These are phyloP conservation scores for Daubentonia madagascariensis DNA, from an alignment of 2,113 vertebrate genomes.

Conservation along the genomic window DNA sequence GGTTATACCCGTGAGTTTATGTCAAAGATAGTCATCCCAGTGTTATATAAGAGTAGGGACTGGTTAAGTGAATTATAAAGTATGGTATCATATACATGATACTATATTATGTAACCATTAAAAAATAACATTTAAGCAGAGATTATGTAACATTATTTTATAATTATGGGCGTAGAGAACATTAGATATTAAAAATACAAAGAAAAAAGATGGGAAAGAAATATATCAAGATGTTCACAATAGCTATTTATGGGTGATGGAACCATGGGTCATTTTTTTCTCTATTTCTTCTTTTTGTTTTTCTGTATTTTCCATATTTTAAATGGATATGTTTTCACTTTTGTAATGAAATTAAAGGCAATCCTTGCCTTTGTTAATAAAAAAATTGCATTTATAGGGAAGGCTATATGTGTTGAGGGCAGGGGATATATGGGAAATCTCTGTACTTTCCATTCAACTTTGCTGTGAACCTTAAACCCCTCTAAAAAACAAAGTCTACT, in stretches of 20 bases:
- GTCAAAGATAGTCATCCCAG: background rate
- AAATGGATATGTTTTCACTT: background rate
- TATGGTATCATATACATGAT: background rate
- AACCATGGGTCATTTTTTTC: background rate
- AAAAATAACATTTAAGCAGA: constrained; percentile 5
- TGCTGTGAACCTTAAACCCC: background rate
- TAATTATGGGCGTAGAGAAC: background rate
- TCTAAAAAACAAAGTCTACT: background rate
- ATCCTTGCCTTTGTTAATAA: background rate
- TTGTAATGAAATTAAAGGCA: background rate
- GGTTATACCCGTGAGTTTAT: background rate
- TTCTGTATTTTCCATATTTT: constrained; percentile 26
- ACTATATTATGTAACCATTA: background rate
- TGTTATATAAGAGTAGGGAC: background rate
- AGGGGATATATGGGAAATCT: background rate
- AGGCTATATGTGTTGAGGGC: background rate
- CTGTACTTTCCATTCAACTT: background rate
- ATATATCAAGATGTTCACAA: background rate
- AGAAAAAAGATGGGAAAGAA: background rate
- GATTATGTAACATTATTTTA: constrained; percentile 19
- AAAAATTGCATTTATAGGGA: background rate
- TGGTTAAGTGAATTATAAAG: background rate
- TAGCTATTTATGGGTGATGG: background rate
- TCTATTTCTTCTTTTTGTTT: background rate
- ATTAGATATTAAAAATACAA: constrained; percentile 37